Base-by-base conservation (phyloP, 2,113 vertebrate genomes). In the Hippocampus abdominalis region DNA sequence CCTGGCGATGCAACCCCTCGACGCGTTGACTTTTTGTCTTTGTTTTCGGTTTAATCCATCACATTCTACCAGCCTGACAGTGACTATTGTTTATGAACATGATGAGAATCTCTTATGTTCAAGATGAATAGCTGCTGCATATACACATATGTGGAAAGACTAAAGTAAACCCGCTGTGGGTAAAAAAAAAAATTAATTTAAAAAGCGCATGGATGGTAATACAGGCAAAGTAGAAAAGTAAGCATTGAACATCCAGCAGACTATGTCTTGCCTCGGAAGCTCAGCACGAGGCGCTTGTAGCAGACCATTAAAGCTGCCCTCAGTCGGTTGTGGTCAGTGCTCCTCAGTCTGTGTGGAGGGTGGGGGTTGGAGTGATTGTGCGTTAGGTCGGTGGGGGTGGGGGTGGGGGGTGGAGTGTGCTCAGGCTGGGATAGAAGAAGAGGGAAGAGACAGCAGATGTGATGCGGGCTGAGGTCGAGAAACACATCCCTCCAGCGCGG, bases 361-460 rank as follows among this genome's bases (percentile, higher is more conserved):
- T 70, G 71, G 39, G 64, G 74, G 16, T 1, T 6, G 16, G 46
- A 49, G 16, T 44, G 42, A 44, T 11, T 44, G 42, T 44, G 42
- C 13, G 42, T 44, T 44, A 44, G 42, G 73, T 49, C 32, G 32
- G 32, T 6, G 4, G 32, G 5, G 32, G 6, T 4, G 32, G 6
- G 32, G 32, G 32, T 5, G 32, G 1, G 5, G 32, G 48, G 48
- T 20, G 21, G 51, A 70, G 68, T 36, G 18, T 1, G 32, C 5
- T 12, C 75, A 60, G 66, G 40, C 59, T 23, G 12, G 73, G 68
- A 78, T 80, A 80, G 82, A 85, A 69, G 77, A 80, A 78, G 70
- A 29, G 73, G 32, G 29, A 51, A 80, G 71, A 70, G 59, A 51
- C 54, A 63, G 69, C 10, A 27, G 36, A 69, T 56, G 68, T 68